Evolutionary conservation across 2,797 vertebrate genomes (phyloP).

Genomic region (Oryzias sinensis): DNA sequence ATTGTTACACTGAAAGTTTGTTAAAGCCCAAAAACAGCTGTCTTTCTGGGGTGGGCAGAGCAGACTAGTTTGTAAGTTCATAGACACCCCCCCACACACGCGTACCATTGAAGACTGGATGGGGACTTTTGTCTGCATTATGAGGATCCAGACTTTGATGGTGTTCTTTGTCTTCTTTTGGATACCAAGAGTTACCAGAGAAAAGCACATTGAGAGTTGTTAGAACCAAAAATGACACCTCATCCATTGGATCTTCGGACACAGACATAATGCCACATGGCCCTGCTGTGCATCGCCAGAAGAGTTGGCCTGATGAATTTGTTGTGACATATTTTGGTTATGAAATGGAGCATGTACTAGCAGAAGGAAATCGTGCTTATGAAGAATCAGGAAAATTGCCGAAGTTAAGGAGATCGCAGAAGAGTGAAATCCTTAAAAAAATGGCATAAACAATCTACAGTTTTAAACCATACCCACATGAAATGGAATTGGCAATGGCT

Average conservation of each 20-base stretch:
- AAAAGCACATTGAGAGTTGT: constrained; percentile 28
- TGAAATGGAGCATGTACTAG: constrained; percentile 5
- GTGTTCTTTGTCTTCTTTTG: constrained; percentile 32
- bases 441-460: constrained; percentile 27
- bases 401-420: background rate
- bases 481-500: constrained; percentile 21
- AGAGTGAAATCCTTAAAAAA: constrained; percentile 4
- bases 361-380: constrained; percentile 17
- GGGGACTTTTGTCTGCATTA: background rate
- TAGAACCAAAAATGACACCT: constrained; percentile 19
- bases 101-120: too few relatives aligned
- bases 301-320: constrained; percentile 6
- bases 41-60: too few relatives aligned
- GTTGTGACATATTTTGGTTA: constrained; percentile 5
- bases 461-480: constrained; percentile 33
- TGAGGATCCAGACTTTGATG: constrained; percentile 32
- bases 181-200: constrained; percentile 36
- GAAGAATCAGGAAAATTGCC: constrained; percentile 26
- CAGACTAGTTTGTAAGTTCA: too few relatives aligned
- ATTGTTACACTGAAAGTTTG: too few relatives aligned
- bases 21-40: too few relatives aligned
- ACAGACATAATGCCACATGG: constrained; percentile 25
- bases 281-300: background rate
- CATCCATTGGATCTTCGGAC: constrained; percentile 27
- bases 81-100: too few relatives aligned